phyloP scores from a whole-genome alignment of 2,888 invertebrate species.

The Bugula neritina region DNA sequence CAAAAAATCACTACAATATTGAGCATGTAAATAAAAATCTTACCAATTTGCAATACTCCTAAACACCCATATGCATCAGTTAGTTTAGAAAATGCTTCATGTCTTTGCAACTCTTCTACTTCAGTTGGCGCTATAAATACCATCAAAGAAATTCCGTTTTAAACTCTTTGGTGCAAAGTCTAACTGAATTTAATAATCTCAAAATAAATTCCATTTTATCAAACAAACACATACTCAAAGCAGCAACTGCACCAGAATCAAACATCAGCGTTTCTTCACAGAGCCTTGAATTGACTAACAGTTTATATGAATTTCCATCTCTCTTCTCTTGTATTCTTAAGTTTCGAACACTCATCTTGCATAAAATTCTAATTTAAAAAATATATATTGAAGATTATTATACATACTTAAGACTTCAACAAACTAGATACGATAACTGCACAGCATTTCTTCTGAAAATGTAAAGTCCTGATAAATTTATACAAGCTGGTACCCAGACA shows the following conservation, averaged over 20 bases:
- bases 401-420: no score
- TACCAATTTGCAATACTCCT: conserved; percentile 71
- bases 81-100: conserved; percentile 72
- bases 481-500: no score
- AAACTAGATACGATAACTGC: no score
- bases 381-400: no score
- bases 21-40: background rate
- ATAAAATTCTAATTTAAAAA: no score
- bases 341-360: conserved; percentile 53
- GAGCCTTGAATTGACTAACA: conserved; percentile 80
- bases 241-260: conserved; percentile 85
- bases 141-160: no score
- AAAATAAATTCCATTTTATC: no score
- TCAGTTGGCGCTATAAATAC: conserved; percentile 66
- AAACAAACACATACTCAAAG: conserved; percentile 70
- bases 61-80: conserved; percentile 92
- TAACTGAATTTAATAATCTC: no score
- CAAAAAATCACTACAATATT: no score
- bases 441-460: no score
- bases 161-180: no score
- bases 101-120: conserved; percentile 79
- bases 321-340: conserved; percentile 85
- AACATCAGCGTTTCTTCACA: conserved; percentile 80
- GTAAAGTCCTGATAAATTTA: no score
- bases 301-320: conserved; percentile 73